Base-by-base conservation (phyloP, 2,113 vertebrate species). In the Collichthys lucidus region DNA sequence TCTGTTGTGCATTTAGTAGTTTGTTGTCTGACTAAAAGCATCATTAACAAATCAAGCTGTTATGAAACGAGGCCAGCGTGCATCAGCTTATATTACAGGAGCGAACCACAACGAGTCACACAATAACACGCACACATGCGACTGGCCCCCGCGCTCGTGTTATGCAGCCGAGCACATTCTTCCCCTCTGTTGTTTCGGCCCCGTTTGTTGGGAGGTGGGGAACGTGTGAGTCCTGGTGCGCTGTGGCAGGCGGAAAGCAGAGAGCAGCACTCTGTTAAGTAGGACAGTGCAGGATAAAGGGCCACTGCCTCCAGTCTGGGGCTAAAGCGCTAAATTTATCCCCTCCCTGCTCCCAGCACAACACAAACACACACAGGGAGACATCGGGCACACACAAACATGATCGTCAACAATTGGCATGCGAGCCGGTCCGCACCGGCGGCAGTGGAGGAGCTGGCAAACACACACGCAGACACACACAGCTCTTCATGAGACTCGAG, bases 231-330 rank as follows among this genome's bases (percentile, higher is more conserved):
- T 76, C 77, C 84, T 84, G 83, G 84, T 86, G 88, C 70, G 49
- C 85, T 80, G 87, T 82, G 83, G 86, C 84, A 89, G 93, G 92
- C 89, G 88, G 92, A 92, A 92, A 94, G 94, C 94, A 93, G 92
- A 95, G 92, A 93, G 94, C 91, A 79, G 88, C 88, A 89, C 90
- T 88, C 86, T 93, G 89, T 92, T 91, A 96, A 96, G 95, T 95
- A 96, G 96, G 96, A 96, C 95, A 95, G 96, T 90, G 94, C 94
- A 93, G 95, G 95, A 96, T 96, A 96, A 96, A 96, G 94, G 94
- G 92, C 95, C 94, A 93, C 93, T 95, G 94, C 92, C 92, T 94
- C 94, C 94, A 95, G 94, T 93, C 95, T 95, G 94, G 92, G 92
- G 92, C 90, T 94, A 94, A 96, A 95, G 92, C 77, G 91, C 95